Evolutionary conservation across 2,113 vertebrate species (phyloP).

Genomic region (Dunckerocampus dactyliophorus): DNA sequence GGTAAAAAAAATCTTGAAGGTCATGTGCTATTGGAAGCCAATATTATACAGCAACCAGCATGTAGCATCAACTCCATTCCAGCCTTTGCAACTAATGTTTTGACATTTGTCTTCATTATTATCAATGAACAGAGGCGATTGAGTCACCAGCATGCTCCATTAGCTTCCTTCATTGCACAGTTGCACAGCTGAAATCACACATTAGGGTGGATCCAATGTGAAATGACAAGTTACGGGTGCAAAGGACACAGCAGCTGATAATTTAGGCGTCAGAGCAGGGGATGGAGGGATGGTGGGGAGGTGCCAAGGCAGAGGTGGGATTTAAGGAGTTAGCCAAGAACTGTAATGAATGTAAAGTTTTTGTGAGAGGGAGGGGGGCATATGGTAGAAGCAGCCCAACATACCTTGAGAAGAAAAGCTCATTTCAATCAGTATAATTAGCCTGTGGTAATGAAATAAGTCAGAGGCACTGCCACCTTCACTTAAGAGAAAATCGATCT

Average conservation of each 20-base stretch:
- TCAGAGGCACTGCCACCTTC: slow-evolving; percentile 75
- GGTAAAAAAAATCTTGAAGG: slow-evolving; percentile 54
- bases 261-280: slow-evolving; percentile 50
- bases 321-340: slow-evolving; percentile 48
- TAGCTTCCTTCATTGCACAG: slow-evolving; percentile 73
- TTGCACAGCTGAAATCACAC: slow-evolving; percentile 76
- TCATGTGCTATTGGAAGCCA: slow-evolving; percentile 67
- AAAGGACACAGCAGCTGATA: slow-evolving; percentile 63
- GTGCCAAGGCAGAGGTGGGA: slow-evolving; percentile 37
- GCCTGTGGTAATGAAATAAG: slow-evolving; percentile 78
- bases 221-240: slow-evolving; percentile 70
- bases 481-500: slow-evolving; percentile 78
- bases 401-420: slow-evolving; percentile 74
- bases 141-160: slow-evolving; percentile 76
- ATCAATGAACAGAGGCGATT: slow-evolving; percentile 76
- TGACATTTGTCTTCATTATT: slow-evolving; percentile 84
- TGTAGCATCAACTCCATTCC: slow-evolving; percentile 71
- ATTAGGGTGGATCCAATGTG: slow-evolving; percentile 74
- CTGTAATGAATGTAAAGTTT: slow-evolving; percentile 56
- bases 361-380: slow-evolving; percentile 23
- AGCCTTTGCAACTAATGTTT: slow-evolving; percentile 76
- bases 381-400: slow-evolving; percentile 28
- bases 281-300: slow-evolving; percentile 32
- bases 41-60: slow-evolving; percentile 59
- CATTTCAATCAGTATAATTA: slow-evolving; percentile 80